These are phyloP conservation scores for Sebastes steindachneri DNA, from an alignment of 2,797 vertebrate species.

Conservation along the genomic window DNA sequence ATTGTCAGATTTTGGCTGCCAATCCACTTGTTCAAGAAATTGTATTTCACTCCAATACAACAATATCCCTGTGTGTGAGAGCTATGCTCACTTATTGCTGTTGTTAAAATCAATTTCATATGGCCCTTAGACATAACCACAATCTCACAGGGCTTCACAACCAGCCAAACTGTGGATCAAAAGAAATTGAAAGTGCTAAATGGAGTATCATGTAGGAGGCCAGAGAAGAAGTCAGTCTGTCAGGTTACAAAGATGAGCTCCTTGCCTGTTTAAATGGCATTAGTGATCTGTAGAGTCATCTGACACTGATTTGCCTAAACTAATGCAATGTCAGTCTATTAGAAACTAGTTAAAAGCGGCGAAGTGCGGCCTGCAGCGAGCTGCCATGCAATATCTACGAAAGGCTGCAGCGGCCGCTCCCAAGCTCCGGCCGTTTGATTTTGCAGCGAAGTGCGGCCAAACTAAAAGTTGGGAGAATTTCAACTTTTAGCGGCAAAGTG, in stretches of 20 bases:
- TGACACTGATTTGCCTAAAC: not conserved
- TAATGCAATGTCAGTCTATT: not conserved
- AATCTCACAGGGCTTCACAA: not conserved
- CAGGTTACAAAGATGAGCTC: not conserved
- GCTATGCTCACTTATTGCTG: not conserved
- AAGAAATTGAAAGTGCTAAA: not conserved
- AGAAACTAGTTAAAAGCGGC: not conserved
- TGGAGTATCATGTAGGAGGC: not conserved
- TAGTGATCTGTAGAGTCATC: slow-evolving; percentile 4
- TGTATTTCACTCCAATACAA: not conserved
- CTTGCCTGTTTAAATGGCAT: not conserved
- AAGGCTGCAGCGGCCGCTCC: no score
- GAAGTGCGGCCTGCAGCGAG: no score
- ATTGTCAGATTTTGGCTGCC: not conserved
- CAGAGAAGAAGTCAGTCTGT: not conserved
- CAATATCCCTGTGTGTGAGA: not conserved
- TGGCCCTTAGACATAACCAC: not conserved
- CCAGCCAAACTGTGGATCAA: not conserved
- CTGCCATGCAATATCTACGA: no score
- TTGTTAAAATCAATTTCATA: not conserved
- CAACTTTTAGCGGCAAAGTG: no score
- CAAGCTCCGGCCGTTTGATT: no score
- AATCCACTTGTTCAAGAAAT: not conserved
- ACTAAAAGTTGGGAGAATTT: no score
- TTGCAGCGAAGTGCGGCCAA: no score